Evolutionary conservation across 2,113 vertebrate genomes (phyloP).

Genomic region (Echinops telfairi): DNA sequence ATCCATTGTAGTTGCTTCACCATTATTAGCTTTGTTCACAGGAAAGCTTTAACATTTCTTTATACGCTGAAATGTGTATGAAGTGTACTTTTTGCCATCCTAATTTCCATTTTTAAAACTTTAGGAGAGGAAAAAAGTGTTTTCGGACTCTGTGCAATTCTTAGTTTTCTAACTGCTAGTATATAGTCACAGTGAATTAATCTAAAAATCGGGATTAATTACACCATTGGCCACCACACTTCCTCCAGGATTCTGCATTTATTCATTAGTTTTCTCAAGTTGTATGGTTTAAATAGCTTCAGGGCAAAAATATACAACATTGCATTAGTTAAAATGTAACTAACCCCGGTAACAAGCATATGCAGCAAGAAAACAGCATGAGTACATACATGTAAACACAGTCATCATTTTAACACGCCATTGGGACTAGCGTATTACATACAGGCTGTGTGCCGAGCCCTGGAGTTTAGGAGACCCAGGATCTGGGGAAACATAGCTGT

Average conservation of each 20-base stretch:
- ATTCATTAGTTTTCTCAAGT: constrained; percentile 71
- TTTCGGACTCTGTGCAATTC: neutral
- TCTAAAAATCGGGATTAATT: constrained; percentile 68
- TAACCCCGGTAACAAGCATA: constrained; percentile 70
- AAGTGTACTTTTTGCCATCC: neutral
- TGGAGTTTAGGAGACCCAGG: constrained; percentile 13
- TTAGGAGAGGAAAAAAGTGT: neutral
- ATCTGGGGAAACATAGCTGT: neutral
- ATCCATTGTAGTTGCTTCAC: neutral
- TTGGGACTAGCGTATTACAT: constrained; percentile 42
- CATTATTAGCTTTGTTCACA: constrained; percentile 23
- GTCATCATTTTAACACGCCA: constrained; percentile 56
- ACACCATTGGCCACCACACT: constrained; percentile 53
- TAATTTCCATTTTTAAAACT: neutral
- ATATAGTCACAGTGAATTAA: constrained; percentile 59
- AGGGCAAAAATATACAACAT: constrained; percentile 69
- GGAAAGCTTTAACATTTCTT: neutral
- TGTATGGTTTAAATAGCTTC: constrained; percentile 73
- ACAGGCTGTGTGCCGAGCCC: constrained; percentile 35
- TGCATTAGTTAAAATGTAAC: constrained; percentile 78
- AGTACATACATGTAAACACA: constrained; percentile 55
- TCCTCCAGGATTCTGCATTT: constrained; percentile 55
- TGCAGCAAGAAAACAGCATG: constrained; percentile 68
- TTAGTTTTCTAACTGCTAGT: constrained; percentile 42
- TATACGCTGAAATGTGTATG: neutral